Base-by-base conservation (phyloP, 2,888 invertebrate genomes). In the Caradrina kadenii region DNA sequence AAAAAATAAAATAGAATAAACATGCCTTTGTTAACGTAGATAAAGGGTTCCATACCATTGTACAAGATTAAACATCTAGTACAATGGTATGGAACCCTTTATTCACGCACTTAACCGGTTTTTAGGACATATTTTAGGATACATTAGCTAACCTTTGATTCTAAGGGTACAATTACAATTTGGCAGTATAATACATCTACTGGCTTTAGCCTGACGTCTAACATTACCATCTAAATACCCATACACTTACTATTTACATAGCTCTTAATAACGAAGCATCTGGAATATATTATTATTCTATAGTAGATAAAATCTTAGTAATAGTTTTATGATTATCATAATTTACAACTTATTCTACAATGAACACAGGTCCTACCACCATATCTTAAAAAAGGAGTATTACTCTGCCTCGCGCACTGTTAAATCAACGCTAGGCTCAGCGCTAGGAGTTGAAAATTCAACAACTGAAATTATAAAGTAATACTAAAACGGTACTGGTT, bases 221-320 rank as follows among this genome's bases (percentile, higher is more conserved):
- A 58, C 50, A 35, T 64, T 64, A 79, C 64, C 49, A 19, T 69
- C 60, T 63, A 66, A 61, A 26, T 76, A 67, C 31, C 8, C 17
- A 63, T 68, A 48, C 69, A 55, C 48, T 21, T 39, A 71, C 8
- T 81, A 83, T 81, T 65, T 81, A 81, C 77, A 81, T 58, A 66
- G 35, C 8, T 53, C 64, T 69, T 69, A 69, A 39, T 26, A 17
- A 60, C 39, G 58, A 72, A 26, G 48, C 22, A 61, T 26, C 21
- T 63, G 81, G 80, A 80, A 80, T 79, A 80, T 77, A 81, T 63
- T 77, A 81, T 63, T 49, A 81, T 63, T 52, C 53, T 81, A 79
- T 10, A 19, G 35, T 56, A 56, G 67, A 68, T 81, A 55, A 56
- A 62, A 72, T 62, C 62, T 72, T 42, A 71, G 21, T 59, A 49